Evolutionary conservation across 2,888 invertebrate species (phyloP), one percentile per base, ranked within the genome.

Genomic region (Tetrapedia diversipes): DNA sequence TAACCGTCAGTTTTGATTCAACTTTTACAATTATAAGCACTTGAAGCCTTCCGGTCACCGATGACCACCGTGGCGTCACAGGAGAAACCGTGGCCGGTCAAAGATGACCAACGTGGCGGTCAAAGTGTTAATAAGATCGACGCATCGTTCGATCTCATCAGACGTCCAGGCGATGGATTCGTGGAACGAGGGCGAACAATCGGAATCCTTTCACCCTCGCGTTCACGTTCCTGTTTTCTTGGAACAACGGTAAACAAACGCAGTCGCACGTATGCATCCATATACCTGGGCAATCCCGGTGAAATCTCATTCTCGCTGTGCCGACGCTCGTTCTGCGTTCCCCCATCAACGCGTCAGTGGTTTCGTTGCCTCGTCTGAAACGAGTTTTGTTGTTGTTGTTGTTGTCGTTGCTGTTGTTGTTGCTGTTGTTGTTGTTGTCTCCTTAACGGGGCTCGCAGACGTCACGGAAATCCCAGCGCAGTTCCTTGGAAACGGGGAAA

Each of bases 331-430:
- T 71, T 41, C 73, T 45, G 27, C 54, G 61, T 43, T 32, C 27
- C 45, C 24, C 56, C 57, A 71, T 74, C 64, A 71, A 64, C 74
- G 61, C 73, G 56, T 73, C 73, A 43, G 39, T 43, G 67, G 53
- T 63, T 61, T 57, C 63, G 73, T 63, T 39, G n/a, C 51, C 65
- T 19, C 24, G 37, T 47, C n/a, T 56, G 76, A 63, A 63, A 77
- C 68, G 76, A 74, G 67, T 68, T 74, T 67, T 56, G 75, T 75
- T 75, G 73, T 65, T 51, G 66, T 47, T 49, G 51, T 32, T 64
- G 39, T n/a, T 41, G 63, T 29, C 53, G 51, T 22, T 64, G 41
- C 19, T 53, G 74, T 59, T 70, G 63, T 29, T 64, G 51, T 22
- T 64, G 41, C 19, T 53, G 74, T 59, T 70, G 63, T 51, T 49